Evolutionary conservation across 2,113 vertebrate genomes (phyloP).

Genomic region (Hiodon tergisus): DNA sequence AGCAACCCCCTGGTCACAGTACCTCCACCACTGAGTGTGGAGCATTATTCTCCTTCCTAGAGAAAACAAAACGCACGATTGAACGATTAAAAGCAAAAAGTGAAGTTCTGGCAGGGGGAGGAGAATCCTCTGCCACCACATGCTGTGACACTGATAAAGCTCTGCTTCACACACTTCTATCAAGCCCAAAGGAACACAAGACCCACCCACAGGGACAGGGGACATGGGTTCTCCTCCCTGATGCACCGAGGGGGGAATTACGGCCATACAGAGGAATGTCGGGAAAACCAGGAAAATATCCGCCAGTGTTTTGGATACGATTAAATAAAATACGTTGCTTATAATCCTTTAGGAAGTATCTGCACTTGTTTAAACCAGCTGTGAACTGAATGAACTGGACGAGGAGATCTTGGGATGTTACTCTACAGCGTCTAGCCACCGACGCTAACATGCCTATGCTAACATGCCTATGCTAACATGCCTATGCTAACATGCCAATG

Average conservation of each 20-base stretch:
- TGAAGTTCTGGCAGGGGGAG: too few relatives aligned
- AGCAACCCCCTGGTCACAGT: too few relatives aligned
- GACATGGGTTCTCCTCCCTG: slow-evolving; percentile 2
- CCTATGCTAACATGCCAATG: too few relatives aligned
- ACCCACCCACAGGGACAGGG: slow-evolving; percentile 37
- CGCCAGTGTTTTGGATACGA: slow-evolving; percentile 1
- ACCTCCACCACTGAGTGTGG: too few relatives aligned
- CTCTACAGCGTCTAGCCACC: slow-evolving; percentile 21
- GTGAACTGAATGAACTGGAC: slow-evolving; percentile 2
- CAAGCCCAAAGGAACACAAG: slow-evolving; percentile 48
- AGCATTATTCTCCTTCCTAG: too few relatives aligned
- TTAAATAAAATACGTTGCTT: background rate
- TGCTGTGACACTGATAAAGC: background rate
- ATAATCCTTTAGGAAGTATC: slow-evolving; percentile 5
- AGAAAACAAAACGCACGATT: too few relatives aligned
- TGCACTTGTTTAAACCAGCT: slow-evolving; percentile 12
- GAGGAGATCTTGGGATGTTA: slow-evolving; percentile 12
- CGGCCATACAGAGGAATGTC: slow-evolving; percentile 10
- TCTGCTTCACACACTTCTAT: slow-evolving; percentile 32
- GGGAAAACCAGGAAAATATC: background rate
- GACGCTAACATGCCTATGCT: background rate
- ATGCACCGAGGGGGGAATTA: slow-evolving; percentile 18
- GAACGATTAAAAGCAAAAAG: too few relatives aligned
- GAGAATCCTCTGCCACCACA: background rate
- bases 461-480: background rate